phyloP scores from a whole-genome alignment of 2,113 vertebrate species.

The Eubucco bourcierii region DNA sequence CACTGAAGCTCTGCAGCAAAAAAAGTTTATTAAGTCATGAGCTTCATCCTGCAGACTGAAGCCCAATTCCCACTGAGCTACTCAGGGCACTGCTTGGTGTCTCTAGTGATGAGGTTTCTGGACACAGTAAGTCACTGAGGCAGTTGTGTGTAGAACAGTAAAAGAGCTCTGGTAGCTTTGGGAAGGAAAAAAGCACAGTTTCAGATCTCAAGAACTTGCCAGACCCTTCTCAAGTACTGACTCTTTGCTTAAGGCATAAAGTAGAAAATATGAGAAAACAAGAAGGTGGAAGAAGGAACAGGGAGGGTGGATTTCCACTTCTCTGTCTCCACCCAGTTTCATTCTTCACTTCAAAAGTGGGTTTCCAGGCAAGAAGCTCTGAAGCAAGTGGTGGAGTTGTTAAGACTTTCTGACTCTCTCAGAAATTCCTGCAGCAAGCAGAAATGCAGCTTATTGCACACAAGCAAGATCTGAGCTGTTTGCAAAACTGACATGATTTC shows the following conservation, averaged over 20 bases:
- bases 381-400: neutral
- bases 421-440: neutral
- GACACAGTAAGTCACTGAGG: neutral
- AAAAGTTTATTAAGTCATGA: conserved; percentile 11
- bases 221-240: neutral
- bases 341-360: neutral
- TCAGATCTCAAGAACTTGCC: neutral
- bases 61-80: conserved; percentile 8
- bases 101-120: neutral
- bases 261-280: neutral
- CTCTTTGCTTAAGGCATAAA: neutral
- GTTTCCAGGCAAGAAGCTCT: neutral
- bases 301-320: neutral
- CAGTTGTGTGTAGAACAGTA: neutral
- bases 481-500: neutral
- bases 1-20: conserved; percentile 5
- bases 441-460: neutral
- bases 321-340: neutral
- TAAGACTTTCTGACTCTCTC: neutral
- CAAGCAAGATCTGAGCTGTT: neutral
- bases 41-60: neutral
- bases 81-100: neutral
- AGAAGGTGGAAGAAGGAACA: neutral
- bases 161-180: neutral
- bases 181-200: neutral